A percentile compares a stretch with the other conserved stretches of the same genome.
These are phyloP conservation scores for Mohoua ochrocephala DNA, from an alignment of 2,113 vertebrate genomes.

Conservation along the genomic window DNA sequence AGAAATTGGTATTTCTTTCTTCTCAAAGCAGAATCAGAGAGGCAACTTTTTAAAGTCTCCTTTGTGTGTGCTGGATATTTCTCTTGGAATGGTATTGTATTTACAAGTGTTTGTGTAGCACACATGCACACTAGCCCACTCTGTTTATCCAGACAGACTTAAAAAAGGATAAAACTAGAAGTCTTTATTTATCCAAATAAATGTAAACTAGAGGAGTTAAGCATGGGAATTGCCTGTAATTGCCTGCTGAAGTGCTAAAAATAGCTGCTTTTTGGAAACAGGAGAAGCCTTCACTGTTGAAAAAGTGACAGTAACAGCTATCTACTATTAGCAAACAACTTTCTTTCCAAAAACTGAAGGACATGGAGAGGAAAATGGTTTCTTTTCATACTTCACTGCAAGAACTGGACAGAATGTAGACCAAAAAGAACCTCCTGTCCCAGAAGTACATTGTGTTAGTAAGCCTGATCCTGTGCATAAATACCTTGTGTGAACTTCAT, in stretches of 20 bases:
- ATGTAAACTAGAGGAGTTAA: conserved; percentile 28
- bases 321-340: neutral
- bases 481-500: neutral
- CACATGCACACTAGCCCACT: neutral
- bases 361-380: neutral
- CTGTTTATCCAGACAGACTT: conserved; percentile 41
- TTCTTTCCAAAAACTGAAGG: neutral
- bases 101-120: conserved; percentile 1
- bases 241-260: conserved; percentile 16
- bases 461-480: neutral
- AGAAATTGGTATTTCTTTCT: neutral
- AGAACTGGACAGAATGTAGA: neutral
- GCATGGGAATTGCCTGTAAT: conserved; percentile 21
- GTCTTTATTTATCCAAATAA: conserved; percentile 39
- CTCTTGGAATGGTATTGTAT: neutral
- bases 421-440: neutral
- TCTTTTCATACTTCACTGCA: neutral
- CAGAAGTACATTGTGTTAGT: neutral
- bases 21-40: neutral
- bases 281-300: neutral
- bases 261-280: conserved; percentile 15
- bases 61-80: neutral
- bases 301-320: neutral
- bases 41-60: neutral
- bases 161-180: conserved; percentile 24